Conservation (phyloP, 1,140 invertebrate species). For the Caenorhabditis elegans region WBcel235 BX284605.5:13564001-13564500, state of each 20-base stretch:
- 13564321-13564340: no score
- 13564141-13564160: not conserved
- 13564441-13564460: not conserved
- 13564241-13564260: not conserved
- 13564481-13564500: not conserved
- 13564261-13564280: slow-evolving; percentile 15
- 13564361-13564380: not conserved
- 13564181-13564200: not conserved
- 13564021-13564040: slow-evolving; percentile 19
- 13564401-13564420: not conserved
- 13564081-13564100: not conserved
- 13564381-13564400: not conserved
- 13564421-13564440: not conserved
- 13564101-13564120: not conserved
- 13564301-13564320: not conserved
- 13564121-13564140: not conserved
- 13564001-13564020: not conserved
- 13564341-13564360: no score
- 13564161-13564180: not conserved
- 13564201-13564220: not conserved
- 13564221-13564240: not conserved
- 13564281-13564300: no score
- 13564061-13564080: slow-evolving; percentile 24
- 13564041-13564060: not conserved
- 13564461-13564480: not conserved